These are phyloP conservation scores for Hylaeus volcanicus DNA, from an alignment of 1,140 invertebrate species.

Conservation along the genomic window DNA sequence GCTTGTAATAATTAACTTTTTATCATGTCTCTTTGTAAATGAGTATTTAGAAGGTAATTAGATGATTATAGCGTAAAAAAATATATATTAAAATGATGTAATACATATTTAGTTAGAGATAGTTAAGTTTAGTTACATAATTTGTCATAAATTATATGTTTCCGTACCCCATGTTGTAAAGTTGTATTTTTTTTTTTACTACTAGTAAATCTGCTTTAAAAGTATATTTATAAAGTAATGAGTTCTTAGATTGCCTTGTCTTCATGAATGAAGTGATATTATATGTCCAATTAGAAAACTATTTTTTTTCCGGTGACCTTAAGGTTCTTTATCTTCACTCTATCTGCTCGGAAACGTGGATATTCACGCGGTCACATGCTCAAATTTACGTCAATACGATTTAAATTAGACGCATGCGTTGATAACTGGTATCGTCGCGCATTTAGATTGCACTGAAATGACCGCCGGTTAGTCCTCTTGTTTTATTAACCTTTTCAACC, in stretches of 20 bases:
- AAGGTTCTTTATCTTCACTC: not conserved
- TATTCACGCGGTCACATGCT: slow-evolving; percentile 12
- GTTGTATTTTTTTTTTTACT: too few relatives aligned
- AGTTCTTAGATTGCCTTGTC: too few relatives aligned
- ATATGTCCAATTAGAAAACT: not conserved
- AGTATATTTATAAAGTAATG: too few relatives aligned
- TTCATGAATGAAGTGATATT: not conserved
- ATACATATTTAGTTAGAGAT: too few relatives aligned
- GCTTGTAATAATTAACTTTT: not conserved
- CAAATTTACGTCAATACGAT: slow-evolving; percentile 37
- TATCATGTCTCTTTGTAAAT: not conserved
- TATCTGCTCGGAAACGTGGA: not conserved
- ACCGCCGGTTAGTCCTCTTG: not conserved
- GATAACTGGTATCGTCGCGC: slow-evolving; percentile 37
- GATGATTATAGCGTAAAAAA: not conserved
- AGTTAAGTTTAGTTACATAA: too few relatives aligned
- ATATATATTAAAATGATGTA: too few relatives aligned
- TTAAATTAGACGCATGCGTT: slow-evolving; percentile 35
- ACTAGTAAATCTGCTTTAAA: too few relatives aligned
- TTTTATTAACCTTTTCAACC: slow-evolving; percentile 13
- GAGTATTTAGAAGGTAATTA: not conserved
- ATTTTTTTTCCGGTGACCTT: not conserved
- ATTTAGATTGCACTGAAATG: slow-evolving; percentile 30
- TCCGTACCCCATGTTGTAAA: too few relatives aligned
- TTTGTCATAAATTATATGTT: too few relatives aligned